These are phyloP conservation scores for Lasius fuliginosus DNA, from an alignment of 2,888 invertebrate genomes.

Conservation along the genomic window DNA sequence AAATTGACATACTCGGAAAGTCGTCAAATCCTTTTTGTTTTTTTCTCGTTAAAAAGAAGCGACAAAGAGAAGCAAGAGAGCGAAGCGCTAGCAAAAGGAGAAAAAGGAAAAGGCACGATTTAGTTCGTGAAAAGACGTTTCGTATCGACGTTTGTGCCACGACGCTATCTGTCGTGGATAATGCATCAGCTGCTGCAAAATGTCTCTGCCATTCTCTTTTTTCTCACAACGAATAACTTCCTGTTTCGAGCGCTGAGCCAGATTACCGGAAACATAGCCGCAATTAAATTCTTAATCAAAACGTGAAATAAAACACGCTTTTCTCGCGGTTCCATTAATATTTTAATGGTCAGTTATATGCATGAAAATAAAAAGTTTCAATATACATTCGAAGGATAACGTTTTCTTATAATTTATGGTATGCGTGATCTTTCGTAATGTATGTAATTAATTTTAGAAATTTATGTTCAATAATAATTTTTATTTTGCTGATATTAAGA, in stretches of 20 bases:
- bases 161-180: conserved; percentile 76
- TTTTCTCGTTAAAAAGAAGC: background rate
- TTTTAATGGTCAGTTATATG: background rate
- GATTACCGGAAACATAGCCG: conserved; percentile 18
- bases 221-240: conserved; percentile 24
- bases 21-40: background rate
- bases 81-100: conserved; percentile 18
- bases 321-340: background rate
- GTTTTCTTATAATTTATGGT: background rate
- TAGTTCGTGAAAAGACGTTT: conserved; percentile 64
- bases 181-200: conserved; percentile 73
- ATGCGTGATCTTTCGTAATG: background rate
- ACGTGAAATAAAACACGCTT: background rate
- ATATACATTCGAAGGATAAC: background rate
- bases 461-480: background rate
- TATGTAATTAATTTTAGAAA: background rate
- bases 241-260: conserved; percentile 20
- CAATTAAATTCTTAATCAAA: conserved; percentile 44
- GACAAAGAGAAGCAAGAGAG: conserved; percentile 13
- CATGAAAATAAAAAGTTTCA: background rate
- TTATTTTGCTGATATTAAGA: background rate
- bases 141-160: conserved; percentile 73
- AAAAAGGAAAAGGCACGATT: conserved; percentile 55
- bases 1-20: conserved; percentile 28
- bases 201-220: conserved; percentile 64